A percentile compares a stretch with the other conserved stretches of the same genome.
Evolutionary conservation across 2,888 invertebrate species (phyloP).

Genomic region (Sesia bembeciformis): DNA sequence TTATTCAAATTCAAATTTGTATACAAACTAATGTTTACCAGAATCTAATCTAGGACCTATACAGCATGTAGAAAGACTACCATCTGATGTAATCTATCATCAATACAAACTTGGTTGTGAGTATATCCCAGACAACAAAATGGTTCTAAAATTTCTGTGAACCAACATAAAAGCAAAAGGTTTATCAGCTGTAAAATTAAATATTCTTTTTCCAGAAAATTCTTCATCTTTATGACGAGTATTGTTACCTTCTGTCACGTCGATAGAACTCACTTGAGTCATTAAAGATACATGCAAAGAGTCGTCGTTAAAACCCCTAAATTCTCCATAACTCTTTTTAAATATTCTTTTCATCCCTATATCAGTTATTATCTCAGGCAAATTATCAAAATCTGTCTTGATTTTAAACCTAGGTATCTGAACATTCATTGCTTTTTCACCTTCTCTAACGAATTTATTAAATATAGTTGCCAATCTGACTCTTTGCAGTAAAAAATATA

Average conservation of each 20-base stretch:
- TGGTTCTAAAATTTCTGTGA: constrained; percentile 38
- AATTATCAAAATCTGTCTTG: constrained; percentile 29
- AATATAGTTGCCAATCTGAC: constrained; percentile 35
- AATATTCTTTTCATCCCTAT: constrained; percentile 52
- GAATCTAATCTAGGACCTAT: too few species aligned
- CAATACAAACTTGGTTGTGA: constrained; percentile 26
- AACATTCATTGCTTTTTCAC: constrained; percentile 26
- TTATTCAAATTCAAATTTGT: too few species aligned
- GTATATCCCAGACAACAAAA: constrained; percentile 47
- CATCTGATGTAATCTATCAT: too few species aligned
- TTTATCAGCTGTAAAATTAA: constrained; percentile 30
- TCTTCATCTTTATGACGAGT: constrained; percentile 15
- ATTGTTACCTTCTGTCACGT: constrained; percentile 39
- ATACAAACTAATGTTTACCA: too few species aligned
- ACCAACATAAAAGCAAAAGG: constrained; percentile 46
- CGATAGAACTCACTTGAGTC: constrained; percentile 35
- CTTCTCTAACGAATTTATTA: constrained; percentile 22
- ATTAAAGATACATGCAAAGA: constrained; percentile 36
- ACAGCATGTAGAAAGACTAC: too few species aligned
- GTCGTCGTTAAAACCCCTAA: constrained; percentile 35
- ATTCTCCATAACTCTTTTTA: constrained; percentile 30
- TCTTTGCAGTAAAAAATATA: constrained; percentile 31
- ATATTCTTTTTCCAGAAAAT: neutral
- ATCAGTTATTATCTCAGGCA: constrained; percentile 42
- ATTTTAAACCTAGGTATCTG: constrained; percentile 43